Base-by-base conservation (phyloP, 2,797 vertebrate species). In the Limosa lapponica region DNA sequence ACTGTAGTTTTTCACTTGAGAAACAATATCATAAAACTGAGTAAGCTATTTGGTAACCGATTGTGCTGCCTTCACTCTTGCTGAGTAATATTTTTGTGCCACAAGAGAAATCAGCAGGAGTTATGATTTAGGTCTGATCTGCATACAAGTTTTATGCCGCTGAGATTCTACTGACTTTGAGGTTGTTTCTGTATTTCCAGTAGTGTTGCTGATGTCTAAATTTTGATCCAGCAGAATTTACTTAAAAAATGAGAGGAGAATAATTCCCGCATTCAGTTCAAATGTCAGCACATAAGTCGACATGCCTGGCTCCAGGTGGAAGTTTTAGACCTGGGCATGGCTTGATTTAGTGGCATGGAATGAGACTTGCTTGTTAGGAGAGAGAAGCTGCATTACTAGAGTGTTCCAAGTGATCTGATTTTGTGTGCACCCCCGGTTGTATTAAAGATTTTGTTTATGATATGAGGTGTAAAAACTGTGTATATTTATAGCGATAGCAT, bases 131-230 rank as follows among this genome's bases (percentile, higher is more conserved):
- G 46, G 46, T 65, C 72, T 79, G 61, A 72, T 70, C 49, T 86
- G 30, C 43, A 27, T 57, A 14, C 15, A 49, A 36, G 14, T 39
- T 87, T 91, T 74, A 41, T 74, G 52, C 39, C 10, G 2, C 43
- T 64, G 71, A 72, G 57, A 51, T 86, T 92, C 52, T 80, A 27
- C 67, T 84, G 74, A 65, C 67, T 92, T 80, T 13, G 48, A 73
- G 61, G 36, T 82, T 55, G 55, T 80, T 82, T 79, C 67, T 92
- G 12, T 89, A 27, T 92, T 93, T 94, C 85, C 67, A 71, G 74
- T 48, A 71, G 30, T 14, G 0, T 20, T 78, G 72, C 79, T 83
- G 59, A 43, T 49, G 52, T 87, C 89, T 66, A 67, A 62, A 13
- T 84, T 95, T 90, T 16, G 6, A 71, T 75, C 32, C 62, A 61